These are phyloP conservation scores for Daktulosphaira vitifoliae DNA, from an alignment of 1,140 invertebrate species.

Conservation along the genomic window DNA sequence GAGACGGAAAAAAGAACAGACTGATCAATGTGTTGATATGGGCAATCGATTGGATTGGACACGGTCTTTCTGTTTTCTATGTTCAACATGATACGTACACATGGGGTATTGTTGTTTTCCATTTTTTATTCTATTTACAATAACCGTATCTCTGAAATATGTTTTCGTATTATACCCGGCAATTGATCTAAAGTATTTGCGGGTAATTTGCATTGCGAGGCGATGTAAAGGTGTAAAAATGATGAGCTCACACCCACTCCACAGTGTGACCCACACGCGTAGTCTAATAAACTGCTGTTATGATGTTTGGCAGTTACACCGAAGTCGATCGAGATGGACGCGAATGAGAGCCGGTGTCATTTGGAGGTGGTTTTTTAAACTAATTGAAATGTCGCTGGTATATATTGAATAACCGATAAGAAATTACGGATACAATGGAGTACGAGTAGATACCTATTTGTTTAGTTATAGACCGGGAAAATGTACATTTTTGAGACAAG, in stretches of 20 bases:
- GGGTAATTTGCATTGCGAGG: not conserved
- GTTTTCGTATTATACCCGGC: not conserved
- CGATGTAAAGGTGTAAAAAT: not conserved
- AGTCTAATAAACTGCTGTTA: not conserved
- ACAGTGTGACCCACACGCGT: not conserved
- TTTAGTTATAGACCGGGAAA: too few relatives aligned
- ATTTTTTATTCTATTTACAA: too few relatives aligned
- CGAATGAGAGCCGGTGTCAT: not conserved
- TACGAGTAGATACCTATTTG: too few relatives aligned
- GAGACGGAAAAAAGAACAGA: not conserved
- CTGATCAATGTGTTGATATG: constrained; percentile 2
- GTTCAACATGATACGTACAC: not conserved
- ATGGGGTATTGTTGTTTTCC: not conserved
- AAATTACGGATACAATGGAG: too few relatives aligned
- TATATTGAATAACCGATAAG: not conserved
- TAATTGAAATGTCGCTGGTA: constrained; percentile 10
- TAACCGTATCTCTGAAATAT: too few relatives aligned
- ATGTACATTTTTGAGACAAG: too few relatives aligned
- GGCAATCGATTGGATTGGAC: constrained; percentile 15
- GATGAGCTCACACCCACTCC: not conserved
- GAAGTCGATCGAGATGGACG: constrained; percentile 12
- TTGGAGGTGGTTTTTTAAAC: not conserved
- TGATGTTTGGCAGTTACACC: not conserved
- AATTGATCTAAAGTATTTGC: constrained; percentile 5
- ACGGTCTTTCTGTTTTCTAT: not conserved